Base-by-base conservation (phyloP, 2,113 vertebrate genomes). In the Rhea pennata region DNA sequence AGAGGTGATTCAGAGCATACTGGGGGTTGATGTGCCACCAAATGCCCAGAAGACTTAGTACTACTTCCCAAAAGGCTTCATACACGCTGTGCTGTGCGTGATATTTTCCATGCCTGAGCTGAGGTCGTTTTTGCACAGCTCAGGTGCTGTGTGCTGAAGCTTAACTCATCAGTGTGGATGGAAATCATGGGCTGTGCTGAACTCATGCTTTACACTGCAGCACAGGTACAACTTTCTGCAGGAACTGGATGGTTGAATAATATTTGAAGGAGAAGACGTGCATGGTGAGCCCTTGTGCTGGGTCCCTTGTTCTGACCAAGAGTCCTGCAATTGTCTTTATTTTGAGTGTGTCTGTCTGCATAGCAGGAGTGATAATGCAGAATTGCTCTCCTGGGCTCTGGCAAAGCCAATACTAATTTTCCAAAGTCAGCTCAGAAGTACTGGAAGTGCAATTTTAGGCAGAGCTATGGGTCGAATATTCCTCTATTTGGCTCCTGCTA, bases 401-500 rank as follows among this genome's bases (percentile, higher is more conserved):
- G 84, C 94, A 93, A 87, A 90, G 80, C 90, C 83, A 89, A 61
- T 89, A 78, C 39, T 73, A 71, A 59, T 91, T 96, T 95, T 92
- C 93, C 3, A 0, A 89, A 91, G 81, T 90, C 91, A 86, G 50
- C 66, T 95, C 69, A 79, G 75, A 81, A 84, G 62, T 61, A 86
- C 59, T 84, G 88, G 90, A 88, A 88, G 42, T 13, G 5, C 87
- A 61, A 51, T 86, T 94, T 92, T 91, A 80, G 84, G 69, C 78
- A 85, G 91, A 58, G 59, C 72, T 59, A 39, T 1, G 21, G 88
- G 92, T 95, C 23, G 65, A 79, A 77, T 0, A 0, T 80, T 93
- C 82, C 84, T 93, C 72, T 36, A n/a, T 96, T 95, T 92, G 93
- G 48, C 82, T 96, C 46, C 66, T 79, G 74, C 51, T 95, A 10